Percentiles rank a stretch among this genome's conserved stretches.
phyloP scores from a whole-genome alignment of 1,140 invertebrate genomes.

The Calliphora vicina region DNA sequence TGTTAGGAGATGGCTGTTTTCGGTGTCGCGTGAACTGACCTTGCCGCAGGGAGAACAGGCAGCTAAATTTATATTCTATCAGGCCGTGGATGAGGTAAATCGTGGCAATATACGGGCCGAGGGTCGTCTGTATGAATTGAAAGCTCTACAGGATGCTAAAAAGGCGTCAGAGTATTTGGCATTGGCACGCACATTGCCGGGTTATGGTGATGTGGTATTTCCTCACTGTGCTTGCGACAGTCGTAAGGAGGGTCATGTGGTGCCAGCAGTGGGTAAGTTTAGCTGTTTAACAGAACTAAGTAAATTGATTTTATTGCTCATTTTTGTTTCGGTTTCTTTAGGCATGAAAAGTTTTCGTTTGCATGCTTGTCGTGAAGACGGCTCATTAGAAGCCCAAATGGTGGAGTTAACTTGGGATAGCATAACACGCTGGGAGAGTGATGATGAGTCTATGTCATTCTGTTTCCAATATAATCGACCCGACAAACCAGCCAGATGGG shows the following conservation, averaged over 20 bases:
- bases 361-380: conserved; percentile 88
- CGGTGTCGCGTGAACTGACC: conserved; percentile 75
- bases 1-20: conserved; percentile 94
- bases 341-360: conserved; percentile 78
- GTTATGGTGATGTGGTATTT: conserved; percentile 92
- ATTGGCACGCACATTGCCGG: conserved; percentile 83
- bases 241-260: conserved; percentile 89
- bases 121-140: conserved; percentile 91
- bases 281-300: neutral
- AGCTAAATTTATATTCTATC: conserved; percentile 80
- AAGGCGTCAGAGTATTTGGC: conserved; percentile 90
- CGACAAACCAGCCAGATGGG: conserved; percentile 82
- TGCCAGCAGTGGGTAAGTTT: conserved; percentile 75
- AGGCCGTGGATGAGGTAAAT: conserved; percentile 94
- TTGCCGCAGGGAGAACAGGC: conserved; percentile 72
- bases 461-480: conserved; percentile 84
- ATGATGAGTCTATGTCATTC: conserved; percentile 91
- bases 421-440: conserved; percentile 84
- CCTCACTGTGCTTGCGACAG: conserved; percentile 96
- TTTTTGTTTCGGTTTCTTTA: conserved; percentile 44
- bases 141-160: conserved; percentile 90
- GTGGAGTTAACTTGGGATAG: conserved; percentile 86
- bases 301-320: neutral
- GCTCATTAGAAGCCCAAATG: conserved; percentile 82
- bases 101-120: conserved; percentile 88